These are phyloP conservation scores for Enteromius viviparus DNA, from an alignment of 2,797 vertebrate species.

Conservation along the genomic window DNA sequence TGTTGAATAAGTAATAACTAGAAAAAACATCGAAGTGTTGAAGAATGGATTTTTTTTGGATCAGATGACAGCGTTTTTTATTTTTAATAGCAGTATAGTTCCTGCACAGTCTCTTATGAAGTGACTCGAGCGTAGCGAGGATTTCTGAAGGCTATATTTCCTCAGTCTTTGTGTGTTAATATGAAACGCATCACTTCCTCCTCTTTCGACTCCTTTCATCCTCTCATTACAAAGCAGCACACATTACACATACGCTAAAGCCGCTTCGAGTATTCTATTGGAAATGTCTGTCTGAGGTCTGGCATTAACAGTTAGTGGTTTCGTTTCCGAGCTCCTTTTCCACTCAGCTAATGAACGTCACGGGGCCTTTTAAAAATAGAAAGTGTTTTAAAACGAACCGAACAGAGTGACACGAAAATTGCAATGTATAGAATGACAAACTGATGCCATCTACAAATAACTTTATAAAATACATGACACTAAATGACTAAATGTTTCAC, in stretches of 20 bases:
- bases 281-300: constrained; percentile 33
- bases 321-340: constrained; percentile 23
- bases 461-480: neutral
- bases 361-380: constrained; percentile 23
- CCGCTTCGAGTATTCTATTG: constrained; percentile 9
- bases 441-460: constrained; percentile 12
- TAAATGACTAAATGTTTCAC: neutral
- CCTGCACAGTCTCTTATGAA: constrained; percentile 8
- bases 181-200: constrained; percentile 36
- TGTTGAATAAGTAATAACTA: neutral
- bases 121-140: neutral
- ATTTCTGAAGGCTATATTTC: constrained; percentile 13
- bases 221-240: constrained; percentile 29
- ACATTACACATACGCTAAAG: constrained; percentile 11
- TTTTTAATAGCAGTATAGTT: constrained; percentile 29
- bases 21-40: constrained; percentile 11
- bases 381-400: constrained; percentile 11
- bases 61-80: neutral
- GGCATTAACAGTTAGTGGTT: constrained; percentile 38
- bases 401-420: constrained; percentile 21
- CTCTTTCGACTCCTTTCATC: constrained; percentile 30
- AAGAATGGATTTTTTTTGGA: neutral
- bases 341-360: constrained; percentile 41
- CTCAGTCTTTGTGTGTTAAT: constrained; percentile 36
- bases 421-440: constrained; percentile 22